These are phyloP conservation scores for Stegana nigrithorax DNA, from an alignment of 2,888 invertebrate genomes.

Conservation along the genomic window DNA sequence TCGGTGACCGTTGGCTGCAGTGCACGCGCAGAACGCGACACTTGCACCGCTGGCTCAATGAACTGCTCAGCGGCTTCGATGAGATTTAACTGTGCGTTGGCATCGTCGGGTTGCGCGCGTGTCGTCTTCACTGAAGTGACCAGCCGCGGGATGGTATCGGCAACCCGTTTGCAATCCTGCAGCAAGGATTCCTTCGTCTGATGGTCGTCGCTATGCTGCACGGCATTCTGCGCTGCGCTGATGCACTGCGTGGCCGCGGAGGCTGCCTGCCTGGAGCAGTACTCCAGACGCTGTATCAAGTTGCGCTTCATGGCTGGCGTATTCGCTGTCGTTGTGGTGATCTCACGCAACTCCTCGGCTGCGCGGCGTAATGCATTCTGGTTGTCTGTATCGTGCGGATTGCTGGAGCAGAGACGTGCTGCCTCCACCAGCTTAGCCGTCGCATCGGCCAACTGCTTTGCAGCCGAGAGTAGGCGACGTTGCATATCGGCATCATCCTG, in stretches of 20 bases:
- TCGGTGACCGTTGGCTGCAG: constrained; percentile 87
- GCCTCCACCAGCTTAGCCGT: constrained; percentile 98
- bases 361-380: constrained; percentile 88
- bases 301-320: constrained; percentile 80
- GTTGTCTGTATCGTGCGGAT: constrained; percentile 83
- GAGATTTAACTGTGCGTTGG: constrained; percentile 81
- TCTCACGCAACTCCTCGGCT: constrained; percentile 92
- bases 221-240: constrained; percentile 86
- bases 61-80: constrained; percentile 88
- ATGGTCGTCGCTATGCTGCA: constrained; percentile 73
- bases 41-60: constrained; percentile 79
- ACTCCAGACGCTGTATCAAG: constrained; percentile 76
- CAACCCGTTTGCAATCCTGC: constrained; percentile 79
- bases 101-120: constrained; percentile 76
- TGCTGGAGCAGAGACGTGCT: constrained; percentile 90
- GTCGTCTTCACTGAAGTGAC: constrained; percentile 83
- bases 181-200: constrained; percentile 77
- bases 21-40: constrained; percentile 81
- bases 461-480: constrained; percentile 90
- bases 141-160: constrained; percentile 83
- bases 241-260: constrained; percentile 92
- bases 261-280: constrained; percentile 86
- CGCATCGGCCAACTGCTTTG: constrained; percentile 94
- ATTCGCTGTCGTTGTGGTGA: constrained; percentile 86
- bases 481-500: constrained; percentile 91